Evolutionary conservation across 1,140 invertebrate genomes (phyloP).

Genomic region (Apis mellifera): DNA sequence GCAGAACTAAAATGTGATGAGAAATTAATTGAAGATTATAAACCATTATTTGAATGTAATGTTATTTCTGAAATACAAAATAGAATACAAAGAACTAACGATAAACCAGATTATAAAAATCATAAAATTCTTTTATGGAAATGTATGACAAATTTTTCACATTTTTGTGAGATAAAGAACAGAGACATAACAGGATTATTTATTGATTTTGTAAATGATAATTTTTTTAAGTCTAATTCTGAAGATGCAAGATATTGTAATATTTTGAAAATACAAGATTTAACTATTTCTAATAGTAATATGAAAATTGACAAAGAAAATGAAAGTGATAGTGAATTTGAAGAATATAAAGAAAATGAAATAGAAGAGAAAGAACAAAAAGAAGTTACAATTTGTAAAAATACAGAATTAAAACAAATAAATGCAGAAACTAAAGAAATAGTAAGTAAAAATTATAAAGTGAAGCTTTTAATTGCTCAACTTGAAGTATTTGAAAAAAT

Average conservation of each 20-base stretch:
- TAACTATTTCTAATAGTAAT: conserved; percentile 47
- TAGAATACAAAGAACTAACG: conserved; percentile 72
- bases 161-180: conserved; percentile 89
- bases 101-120: conserved; percentile 87
- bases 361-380: conserved; percentile 54
- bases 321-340: conserved; percentile 63
- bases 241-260: conserved; percentile 79
- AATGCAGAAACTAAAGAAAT: background rate
- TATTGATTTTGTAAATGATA: conserved; percentile 88
- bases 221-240: conserved; percentile 81
- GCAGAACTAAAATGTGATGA: conserved; percentile 81
- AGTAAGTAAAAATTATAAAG: conserved; percentile 79
- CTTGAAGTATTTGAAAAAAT: conserved; percentile 90
- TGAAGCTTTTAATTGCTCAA: conserved; percentile 87
- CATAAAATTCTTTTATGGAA: conserved; percentile 91
- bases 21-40: conserved; percentile 59
- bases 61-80: conserved; percentile 61
- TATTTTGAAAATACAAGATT: conserved; percentile 74
- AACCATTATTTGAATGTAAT: conserved; percentile 63
- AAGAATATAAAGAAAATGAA: conserved; percentile 72
- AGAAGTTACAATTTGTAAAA: conserved; percentile 8
- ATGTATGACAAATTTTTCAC: conserved; percentile 87
- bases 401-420: conserved; percentile 55
- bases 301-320: conserved; percentile 56
- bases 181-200: conserved; percentile 89